Evolutionary conservation across 2,113 vertebrate species (phyloP).

Genomic region (Tragelaphus scriptus): DNA sequence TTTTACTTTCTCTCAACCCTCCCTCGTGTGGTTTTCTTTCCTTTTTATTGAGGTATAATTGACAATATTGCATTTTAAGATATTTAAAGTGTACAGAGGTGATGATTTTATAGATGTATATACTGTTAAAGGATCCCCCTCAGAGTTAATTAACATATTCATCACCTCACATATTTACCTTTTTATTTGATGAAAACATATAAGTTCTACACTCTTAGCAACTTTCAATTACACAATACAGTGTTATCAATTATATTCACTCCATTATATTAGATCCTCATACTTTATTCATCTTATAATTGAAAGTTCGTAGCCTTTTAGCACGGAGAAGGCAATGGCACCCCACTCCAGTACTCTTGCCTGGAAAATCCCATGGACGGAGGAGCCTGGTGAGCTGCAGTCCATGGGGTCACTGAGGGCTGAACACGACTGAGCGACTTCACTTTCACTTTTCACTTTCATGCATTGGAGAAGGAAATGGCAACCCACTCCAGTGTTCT

Average conservation of each 20-base stretch:
- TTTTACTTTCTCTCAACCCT: neutral
- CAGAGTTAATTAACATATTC: neutral
- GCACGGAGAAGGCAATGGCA: too few relatives aligned
- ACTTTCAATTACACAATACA: neutral
- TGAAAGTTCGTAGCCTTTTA: neutral
- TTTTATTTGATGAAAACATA: neutral
- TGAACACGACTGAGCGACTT: accelerated
- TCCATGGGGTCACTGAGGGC: too few relatives aligned
- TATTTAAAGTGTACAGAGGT: neutral
- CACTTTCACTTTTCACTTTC: too few relatives aligned
- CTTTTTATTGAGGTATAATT: neutral
- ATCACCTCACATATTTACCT: neutral
- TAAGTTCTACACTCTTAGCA: neutral
- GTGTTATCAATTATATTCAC: neutral
- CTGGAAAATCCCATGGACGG: too few relatives aligned
- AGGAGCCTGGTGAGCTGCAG: too few relatives aligned
- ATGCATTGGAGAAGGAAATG: too few relatives aligned
- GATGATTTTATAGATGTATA: neutral
- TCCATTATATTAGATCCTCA: neutral
- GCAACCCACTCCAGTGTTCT: too few relatives aligned
- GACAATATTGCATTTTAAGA: neutral
- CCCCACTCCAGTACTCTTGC: too few relatives aligned
- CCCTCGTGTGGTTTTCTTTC: neutral
- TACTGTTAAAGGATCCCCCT: neutral
- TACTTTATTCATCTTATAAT: neutral